Evolutionary conservation across 2,888 invertebrate species (phyloP), one percentile per base, ranked within the genome.

Genomic region (Arctia plantaginis): DNA sequence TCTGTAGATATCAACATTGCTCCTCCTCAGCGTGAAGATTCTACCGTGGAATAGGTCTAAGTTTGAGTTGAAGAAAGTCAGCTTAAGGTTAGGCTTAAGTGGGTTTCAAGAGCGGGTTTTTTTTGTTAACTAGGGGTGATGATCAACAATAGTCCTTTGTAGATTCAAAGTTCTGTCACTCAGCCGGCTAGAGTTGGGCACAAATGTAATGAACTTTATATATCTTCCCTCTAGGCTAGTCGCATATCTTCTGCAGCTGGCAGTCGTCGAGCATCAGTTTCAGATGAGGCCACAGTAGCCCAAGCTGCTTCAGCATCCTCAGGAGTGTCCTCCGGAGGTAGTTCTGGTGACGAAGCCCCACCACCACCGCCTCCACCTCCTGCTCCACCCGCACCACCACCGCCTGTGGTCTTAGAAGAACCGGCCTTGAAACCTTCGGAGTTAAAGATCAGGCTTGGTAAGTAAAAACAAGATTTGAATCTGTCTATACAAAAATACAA

Each of bases 291-390:
- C 0, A 85, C 88, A 0, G 89, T 90, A 0, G 91, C 90, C 0
- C 90, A 89, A 69, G 86, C 73, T 0, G 84, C 92, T 0, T 94
- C 95, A 0, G 93, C 93, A 0, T 95, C 95, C 0, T 94, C 95
- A 2, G 94, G 95, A 0, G 95, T 94, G 0, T 94, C 94, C 0
- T 94, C 95, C 0, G 95, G 95, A 0, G 94, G 93, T 35, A 93
- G 93, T 59, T 94, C 91, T 71, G 96, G 87, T 83, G 95, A 95
- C 75, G 95, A 94, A 78, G 95, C 97, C 0, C 97, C 97, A 0
- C 97, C 97, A 0, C 97, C 97, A 0, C 98, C 97, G 0, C 97
- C 97, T 0, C 97, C 97, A 27, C 97, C 97, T 0, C 96, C 96
- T 0, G 96, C 96, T 0, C 91, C 96, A 1, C 96, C 95, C 8